These are phyloP conservation scores for Diaperis boleti DNA, from an alignment of 2,888 invertebrate genomes.

Conservation along the genomic window DNA sequence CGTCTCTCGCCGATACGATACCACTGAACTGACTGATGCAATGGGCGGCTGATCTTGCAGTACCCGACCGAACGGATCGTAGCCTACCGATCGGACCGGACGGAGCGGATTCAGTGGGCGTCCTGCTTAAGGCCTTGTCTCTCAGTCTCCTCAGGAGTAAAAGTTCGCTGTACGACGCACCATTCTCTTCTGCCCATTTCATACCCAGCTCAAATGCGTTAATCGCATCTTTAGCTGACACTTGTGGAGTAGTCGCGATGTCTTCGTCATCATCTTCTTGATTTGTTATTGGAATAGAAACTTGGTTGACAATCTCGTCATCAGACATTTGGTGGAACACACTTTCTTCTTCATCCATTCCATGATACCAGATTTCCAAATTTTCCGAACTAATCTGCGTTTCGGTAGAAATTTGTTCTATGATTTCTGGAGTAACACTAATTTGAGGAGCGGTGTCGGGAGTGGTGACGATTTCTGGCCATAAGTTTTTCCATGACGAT, in stretches of 20 bases:
- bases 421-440: conserved; percentile 50
- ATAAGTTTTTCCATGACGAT: conserved; percentile 54
- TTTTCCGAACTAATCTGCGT: conserved; percentile 44
- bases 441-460: conserved; percentile 41
- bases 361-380: conserved; percentile 51
- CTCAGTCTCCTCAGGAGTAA: conserved; percentile 43
- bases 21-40: too few species aligned
- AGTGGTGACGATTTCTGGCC: conserved; percentile 33
- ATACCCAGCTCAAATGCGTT: conserved; percentile 56
- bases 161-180: conserved; percentile 43
- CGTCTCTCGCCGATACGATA: too few species aligned
- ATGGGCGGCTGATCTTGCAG: too few species aligned
- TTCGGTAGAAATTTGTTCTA: conserved; percentile 52
- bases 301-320: conserved; percentile 54
- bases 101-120: too few species aligned
- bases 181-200: conserved; percentile 43
- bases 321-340: conserved; percentile 49
- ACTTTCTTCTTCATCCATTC: conserved; percentile 52
- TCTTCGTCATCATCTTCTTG: conserved; percentile 54
- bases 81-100: too few species aligned
- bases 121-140: conserved; percentile 25
- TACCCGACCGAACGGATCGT: too few species aligned
- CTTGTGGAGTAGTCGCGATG: conserved; percentile 46
- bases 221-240: conserved; percentile 45
- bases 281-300: conserved; percentile 54